Evolutionary conservation across 2,888 invertebrate species (phyloP).

Genomic region (Chloromyia formosa): DNA sequence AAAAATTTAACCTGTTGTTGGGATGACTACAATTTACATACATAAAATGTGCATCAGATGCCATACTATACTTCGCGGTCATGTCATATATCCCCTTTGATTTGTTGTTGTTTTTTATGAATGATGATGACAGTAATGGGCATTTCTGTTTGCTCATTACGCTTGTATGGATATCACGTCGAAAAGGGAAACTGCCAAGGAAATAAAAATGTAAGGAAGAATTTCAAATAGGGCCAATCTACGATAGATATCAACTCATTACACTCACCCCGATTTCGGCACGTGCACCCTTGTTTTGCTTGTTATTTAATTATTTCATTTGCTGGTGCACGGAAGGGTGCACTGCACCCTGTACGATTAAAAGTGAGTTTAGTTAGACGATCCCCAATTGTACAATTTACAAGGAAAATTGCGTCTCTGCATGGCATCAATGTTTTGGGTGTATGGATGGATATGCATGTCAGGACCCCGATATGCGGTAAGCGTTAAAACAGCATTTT

Average conservation of each 20-base stretch:
- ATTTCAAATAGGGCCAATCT: conserved; percentile 30
- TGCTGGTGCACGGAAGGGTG: not conserved
- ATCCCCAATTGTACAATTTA: conserved; percentile 13
- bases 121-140: conserved; percentile 34
- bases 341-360: not conserved
- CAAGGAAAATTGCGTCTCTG: not conserved
- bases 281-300: conserved; percentile 43
- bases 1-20: too few relatives aligned
- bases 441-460: not conserved
- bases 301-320: conserved; percentile 44
- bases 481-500: conserved; percentile 14
- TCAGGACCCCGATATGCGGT: conserved; percentile 6
- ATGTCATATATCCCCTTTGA: too few relatives aligned
- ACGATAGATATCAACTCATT: conserved; percentile 32
- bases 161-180: conserved; percentile 27
- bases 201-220: not conserved
- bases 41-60: too few relatives aligned
- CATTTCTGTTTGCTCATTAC: conserved; percentile 38
- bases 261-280: conserved; percentile 32
- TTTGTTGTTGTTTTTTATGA: conserved; percentile 16
- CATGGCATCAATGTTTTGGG: conserved; percentile 15
- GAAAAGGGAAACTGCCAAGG: conserved; percentile 6
- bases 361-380: not conserved
- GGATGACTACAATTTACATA: too few relatives aligned
- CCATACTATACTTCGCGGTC: too few relatives aligned